Base-by-base conservation (phyloP, 2,888 invertebrate species). In the Thalpophila matura region DNA sequence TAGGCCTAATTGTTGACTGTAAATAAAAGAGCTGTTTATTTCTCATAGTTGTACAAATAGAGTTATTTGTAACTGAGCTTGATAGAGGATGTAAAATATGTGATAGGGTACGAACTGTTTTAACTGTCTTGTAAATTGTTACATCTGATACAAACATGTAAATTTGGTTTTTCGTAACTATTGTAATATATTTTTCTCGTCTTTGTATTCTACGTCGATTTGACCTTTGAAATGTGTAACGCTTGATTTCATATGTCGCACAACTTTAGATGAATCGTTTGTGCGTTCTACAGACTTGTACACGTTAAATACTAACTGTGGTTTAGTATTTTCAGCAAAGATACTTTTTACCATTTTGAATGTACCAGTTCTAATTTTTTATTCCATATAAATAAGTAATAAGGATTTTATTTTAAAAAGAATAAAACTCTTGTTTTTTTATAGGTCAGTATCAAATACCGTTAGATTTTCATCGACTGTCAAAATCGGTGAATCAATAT, bases 21-120 rank as follows among this genome's bases (percentile, higher is more conserved):
- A 83, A 63, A 83, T 85, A 83, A 83, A 84, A 71, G 71, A 79
- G 80, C 86, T 84, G 87, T 89, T 79, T 78, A 88, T 91, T 89
- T 90, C 86, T 88, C 80, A 66, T 85, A 87, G 80, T 74, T 90
- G 89, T 91, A 91, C 75, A 89, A 82, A 83, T 79, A 74, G 70
- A 54, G 53, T 77, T 80, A 78, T 82, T 83, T 80, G 82, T 85
- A 86, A 82, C 70, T 76, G 80, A 77, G 90, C 89, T 90, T 90
- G 69, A 74, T 84, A 84, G 78, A 40, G 47, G 45, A 42, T 85
- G 80, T 85, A 79, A 64, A 70, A 74, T 79, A 79, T 73, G 82
- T 79, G 76, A 77, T 77, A 79, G 74, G 54, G 56, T 74, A 82
- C 66, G 79, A 80, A 80, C 69, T 84, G 80, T 87, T 88, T 88